These are phyloP conservation scores for Sminthopsis crassicaudata DNA, from an alignment of 2,113 vertebrate species.

Conservation along the genomic window DNA sequence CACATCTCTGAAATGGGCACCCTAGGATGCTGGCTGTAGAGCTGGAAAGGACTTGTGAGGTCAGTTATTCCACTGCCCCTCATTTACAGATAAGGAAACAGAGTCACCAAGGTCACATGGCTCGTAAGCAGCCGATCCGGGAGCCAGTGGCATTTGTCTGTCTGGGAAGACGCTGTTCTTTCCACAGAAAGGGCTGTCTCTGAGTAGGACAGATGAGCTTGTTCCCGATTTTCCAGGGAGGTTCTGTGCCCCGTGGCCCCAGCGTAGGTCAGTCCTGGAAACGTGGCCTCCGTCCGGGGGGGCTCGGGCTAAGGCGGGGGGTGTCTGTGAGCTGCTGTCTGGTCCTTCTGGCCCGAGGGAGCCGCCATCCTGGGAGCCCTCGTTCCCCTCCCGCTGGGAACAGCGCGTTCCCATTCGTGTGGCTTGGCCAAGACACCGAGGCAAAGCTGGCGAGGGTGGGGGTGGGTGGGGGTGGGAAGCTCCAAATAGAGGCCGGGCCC, in stretches of 20 bases:
- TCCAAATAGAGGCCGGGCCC: neutral
- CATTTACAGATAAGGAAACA: neutral
- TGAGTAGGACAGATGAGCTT: neutral
- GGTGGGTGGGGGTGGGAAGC: neutral
- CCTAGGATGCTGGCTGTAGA: neutral
- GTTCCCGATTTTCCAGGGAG: neutral
- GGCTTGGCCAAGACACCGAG: neutral
- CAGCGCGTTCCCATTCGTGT: neutral
- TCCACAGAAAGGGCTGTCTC: neutral
- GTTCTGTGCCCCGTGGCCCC: no score
- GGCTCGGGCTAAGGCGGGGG: neutral
- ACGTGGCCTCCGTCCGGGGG: neutral
- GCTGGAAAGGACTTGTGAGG: no score
- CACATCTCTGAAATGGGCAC: neutral
- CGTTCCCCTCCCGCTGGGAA: neutral
- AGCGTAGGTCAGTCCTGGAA: neutral
- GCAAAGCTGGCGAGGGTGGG: neutral
- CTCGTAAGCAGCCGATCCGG: neutral
- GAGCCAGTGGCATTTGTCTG: neutral
- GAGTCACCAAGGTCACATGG: neutral
- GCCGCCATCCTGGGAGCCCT: neutral
- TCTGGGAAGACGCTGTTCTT: neutral
- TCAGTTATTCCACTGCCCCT: neutral
- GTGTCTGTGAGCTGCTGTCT: neutral
- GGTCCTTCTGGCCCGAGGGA: neutral